Conservation (phyloP, 2,888 invertebrate species). For the Tetranychus truncatus region DNA sequence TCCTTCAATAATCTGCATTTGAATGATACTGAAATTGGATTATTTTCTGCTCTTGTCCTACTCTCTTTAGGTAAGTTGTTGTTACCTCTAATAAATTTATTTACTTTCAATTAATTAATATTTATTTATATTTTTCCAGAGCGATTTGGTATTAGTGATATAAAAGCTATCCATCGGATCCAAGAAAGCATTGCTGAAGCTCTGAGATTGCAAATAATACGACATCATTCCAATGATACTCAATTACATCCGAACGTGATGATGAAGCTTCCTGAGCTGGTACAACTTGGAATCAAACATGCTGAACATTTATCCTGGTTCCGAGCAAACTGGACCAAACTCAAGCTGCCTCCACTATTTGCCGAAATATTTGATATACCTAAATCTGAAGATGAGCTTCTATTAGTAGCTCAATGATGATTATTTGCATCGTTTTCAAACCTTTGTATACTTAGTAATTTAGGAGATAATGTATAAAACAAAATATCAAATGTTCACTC, state of each 20-base stretch:
- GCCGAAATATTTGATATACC: slow-evolving; percentile 94
- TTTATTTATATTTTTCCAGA: slow-evolving; percentile 36
- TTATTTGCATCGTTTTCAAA: neutral
- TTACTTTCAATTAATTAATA: neutral
- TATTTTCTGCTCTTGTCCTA: slow-evolving; percentile 68
- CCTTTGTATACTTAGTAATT: too few species aligned
- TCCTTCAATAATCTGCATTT: slow-evolving; percentile 49
- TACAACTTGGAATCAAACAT: slow-evolving; percentile 61
- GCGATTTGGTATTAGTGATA: slow-evolving; percentile 58
- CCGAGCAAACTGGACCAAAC: slow-evolving; percentile 52
- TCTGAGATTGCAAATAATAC: slow-evolving; percentile 52
- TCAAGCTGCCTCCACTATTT: slow-evolving; percentile 67
- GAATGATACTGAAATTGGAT: slow-evolving; percentile 71
- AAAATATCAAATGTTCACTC: too few species aligned
- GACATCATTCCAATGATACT: slow-evolving; percentile 44
- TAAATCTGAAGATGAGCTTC: slow-evolving; percentile 20
- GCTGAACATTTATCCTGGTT: slow-evolving; percentile 72
- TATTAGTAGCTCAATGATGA: slow-evolving; percentile 5
- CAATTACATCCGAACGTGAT: slow-evolving; percentile 42
- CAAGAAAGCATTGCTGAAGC: slow-evolving; percentile 68
- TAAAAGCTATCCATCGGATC: slow-evolving; percentile 54
- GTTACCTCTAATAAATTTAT: neutral
- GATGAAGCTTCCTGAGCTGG: slow-evolving; percentile 52
- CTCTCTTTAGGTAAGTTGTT: slow-evolving; percentile 40
- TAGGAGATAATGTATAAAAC: too few species aligned